Base-by-base conservation (phyloP, 2,113 vertebrate genomes). In the Machaerirhynchus nigripectus region DNA sequence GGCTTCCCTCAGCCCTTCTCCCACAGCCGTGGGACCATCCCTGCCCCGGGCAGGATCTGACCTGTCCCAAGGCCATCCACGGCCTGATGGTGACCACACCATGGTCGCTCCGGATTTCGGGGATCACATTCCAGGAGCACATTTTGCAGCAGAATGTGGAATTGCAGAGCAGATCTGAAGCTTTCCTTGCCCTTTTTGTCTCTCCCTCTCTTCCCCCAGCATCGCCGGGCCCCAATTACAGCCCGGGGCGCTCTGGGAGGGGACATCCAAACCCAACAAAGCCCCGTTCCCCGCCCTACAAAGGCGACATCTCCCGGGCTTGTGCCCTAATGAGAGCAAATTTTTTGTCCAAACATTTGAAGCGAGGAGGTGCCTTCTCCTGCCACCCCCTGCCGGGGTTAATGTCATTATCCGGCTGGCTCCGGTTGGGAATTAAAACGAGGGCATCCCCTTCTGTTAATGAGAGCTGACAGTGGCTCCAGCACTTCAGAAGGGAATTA, bases 381-480 rank as follows among this genome's bases (percentile, higher is more conserved):
- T 79, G 53, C 44, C 44, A 33, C 87, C 94, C 88, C 89, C 91
- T 8, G 71, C 82, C 10, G 57, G 87, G 95, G 61, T 90, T 82
- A 93, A 96, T 96, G 44, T 93, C 94, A 93, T 97, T 97, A 97
- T 89, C 96, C 91, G n/a, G 68, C 74, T 90, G 4, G 13, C 89
- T 92, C 92, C 57, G 79, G 39, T 83, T 77, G 68, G 83, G 79
- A 65, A 87, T 85, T 74, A 31, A 96, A 95, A 64, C 52, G 10
- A 64, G 90, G 96, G 88, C 77, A 55, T 76, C 79, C 2, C 6
- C 78, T 46, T 26, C 92, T 85, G 86, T 95, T 98, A 98, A 98
- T 98, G 97, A 97, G 97, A 97, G 65, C 55, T 96, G 98, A 98
- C 98, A 98, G 97, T 87, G 98, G 98, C 98, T 98, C 98, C 98